These are phyloP conservation scores for Petrophora chlorosata DNA, from an alignment of 2,888 invertebrate genomes.

Conservation along the genomic window DNA sequence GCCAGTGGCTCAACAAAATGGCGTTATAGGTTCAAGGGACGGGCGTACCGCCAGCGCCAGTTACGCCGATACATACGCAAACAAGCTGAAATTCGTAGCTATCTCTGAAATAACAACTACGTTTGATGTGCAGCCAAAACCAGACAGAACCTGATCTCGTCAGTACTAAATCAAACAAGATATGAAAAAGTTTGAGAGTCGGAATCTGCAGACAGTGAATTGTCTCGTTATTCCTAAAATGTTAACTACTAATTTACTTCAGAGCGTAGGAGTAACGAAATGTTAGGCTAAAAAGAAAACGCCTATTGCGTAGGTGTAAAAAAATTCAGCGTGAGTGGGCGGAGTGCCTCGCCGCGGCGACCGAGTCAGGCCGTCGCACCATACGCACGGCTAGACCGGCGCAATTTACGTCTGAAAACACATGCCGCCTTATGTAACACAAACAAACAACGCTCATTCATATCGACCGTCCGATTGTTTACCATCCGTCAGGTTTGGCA, in stretches of 20 bases:
- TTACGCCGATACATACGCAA: too few relatives aligned
- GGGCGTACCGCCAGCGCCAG: slow-evolving; percentile 4
- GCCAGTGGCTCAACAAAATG: background rate
- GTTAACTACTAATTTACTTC: slow-evolving; percentile 17
- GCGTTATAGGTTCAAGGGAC: too few relatives aligned
- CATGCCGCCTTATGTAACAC: slow-evolving; percentile 36
- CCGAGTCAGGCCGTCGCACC: slow-evolving; percentile 24
- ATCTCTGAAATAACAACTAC: background rate
- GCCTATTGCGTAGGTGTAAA: slow-evolving; percentile 41
- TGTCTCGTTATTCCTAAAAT: background rate
- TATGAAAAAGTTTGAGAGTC: background rate
- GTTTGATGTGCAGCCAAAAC: slow-evolving; percentile 6
- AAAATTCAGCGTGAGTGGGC: slow-evolving; percentile 38
- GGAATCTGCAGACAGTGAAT: background rate
- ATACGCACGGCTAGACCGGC: slow-evolving; percentile 36
- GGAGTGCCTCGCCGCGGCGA: slow-evolving; percentile 34
- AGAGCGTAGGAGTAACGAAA: slow-evolving; percentile 28
- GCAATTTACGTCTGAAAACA: slow-evolving; percentile 38
- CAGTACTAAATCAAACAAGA: slow-evolving; percentile 4
- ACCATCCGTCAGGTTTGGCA: slow-evolving; percentile 20
- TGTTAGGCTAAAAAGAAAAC: slow-evolving; percentile 40
- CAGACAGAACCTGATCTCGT: slow-evolving; percentile 1
- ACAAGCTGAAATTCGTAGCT: slow-evolving; percentile 1
- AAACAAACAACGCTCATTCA: slow-evolving; percentile 38
- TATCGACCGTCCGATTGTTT: slow-evolving; percentile 33